Evolutionary conservation across 2,797 vertebrate species (phyloP).

Genomic region (Chrysocyon brachyurus): DNA sequence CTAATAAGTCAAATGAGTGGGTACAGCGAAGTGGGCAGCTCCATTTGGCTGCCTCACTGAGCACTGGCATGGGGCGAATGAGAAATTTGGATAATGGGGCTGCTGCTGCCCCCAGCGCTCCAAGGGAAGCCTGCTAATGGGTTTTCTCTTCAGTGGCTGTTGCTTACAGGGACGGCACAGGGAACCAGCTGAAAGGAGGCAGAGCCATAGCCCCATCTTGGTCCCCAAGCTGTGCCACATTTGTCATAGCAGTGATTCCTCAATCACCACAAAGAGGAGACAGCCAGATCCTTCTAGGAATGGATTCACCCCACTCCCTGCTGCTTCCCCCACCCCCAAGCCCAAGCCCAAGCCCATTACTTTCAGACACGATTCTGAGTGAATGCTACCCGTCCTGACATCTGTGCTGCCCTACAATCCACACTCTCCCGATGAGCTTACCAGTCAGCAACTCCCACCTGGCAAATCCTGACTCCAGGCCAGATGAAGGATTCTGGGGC

Average conservation of each 20-base stretch:
- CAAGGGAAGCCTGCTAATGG: not conserved
- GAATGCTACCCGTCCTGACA: not conserved
- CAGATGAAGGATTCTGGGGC: not conserved
- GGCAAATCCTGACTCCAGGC: not conserved
- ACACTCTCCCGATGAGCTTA: not conserved
- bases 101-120: not conserved
- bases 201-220: too few relatives aligned
- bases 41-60: slow-evolving; percentile 64
- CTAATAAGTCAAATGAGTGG: slow-evolving; percentile 80
- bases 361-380: not conserved
- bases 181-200: not conserved
- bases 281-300: not conserved
- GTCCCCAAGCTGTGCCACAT: not conserved
- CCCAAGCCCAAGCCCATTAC: too few relatives aligned
- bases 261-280: not conserved
- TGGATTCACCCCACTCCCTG: fast-evolving
- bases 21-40: slow-evolving; percentile 67
- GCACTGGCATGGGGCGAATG: slow-evolving; percentile 54
- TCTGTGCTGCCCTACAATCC: too few relatives aligned
- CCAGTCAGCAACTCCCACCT: not conserved
- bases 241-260: not conserved
- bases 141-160: slow-evolving; percentile 16
- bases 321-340: not conserved
- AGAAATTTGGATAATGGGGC: not conserved
- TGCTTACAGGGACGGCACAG: not conserved